Conservation (phyloP, 2,113 vertebrate genomes). For the Rhynchomys soricoides region DNA sequence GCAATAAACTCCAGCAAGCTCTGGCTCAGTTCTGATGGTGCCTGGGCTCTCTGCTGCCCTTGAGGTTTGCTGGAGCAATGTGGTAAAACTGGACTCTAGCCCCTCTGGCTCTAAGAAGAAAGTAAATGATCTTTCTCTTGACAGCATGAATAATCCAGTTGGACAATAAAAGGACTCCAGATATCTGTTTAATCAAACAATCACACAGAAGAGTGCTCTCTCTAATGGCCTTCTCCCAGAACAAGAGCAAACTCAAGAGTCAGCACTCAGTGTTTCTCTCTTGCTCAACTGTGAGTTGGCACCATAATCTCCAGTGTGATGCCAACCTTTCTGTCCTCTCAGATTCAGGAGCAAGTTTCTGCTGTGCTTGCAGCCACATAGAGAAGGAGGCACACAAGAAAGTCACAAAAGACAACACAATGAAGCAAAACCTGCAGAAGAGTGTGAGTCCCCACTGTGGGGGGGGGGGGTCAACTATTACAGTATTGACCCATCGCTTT, state of each 20-base stretch:
- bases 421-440: not conserved
- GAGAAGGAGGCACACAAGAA: not conserved
- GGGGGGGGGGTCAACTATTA: not conserved
- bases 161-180: not conserved
- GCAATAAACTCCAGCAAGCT: not conserved
- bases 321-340: not conserved
- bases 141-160: not conserved
- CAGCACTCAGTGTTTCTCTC: fast-evolving
- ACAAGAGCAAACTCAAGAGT: not conserved
- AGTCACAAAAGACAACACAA: not conserved
- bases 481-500: too few species aligned
- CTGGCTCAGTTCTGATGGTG: not conserved
- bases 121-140: not conserved
- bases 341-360: not conserved
- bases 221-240: not conserved
- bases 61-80: not conserved
- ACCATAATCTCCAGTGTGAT: fast-evolving
- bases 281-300: fast-evolving
- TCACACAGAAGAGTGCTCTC: not conserved
- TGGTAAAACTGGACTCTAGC: not conserved
- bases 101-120: not conserved
- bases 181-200: not conserved
- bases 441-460: fast-evolving
- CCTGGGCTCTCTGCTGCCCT: not conserved
- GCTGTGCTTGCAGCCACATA: not conserved